Evolutionary conservation across 2,797 vertebrate genomes (phyloP).

Genomic region (Hirundo rustica): DNA sequence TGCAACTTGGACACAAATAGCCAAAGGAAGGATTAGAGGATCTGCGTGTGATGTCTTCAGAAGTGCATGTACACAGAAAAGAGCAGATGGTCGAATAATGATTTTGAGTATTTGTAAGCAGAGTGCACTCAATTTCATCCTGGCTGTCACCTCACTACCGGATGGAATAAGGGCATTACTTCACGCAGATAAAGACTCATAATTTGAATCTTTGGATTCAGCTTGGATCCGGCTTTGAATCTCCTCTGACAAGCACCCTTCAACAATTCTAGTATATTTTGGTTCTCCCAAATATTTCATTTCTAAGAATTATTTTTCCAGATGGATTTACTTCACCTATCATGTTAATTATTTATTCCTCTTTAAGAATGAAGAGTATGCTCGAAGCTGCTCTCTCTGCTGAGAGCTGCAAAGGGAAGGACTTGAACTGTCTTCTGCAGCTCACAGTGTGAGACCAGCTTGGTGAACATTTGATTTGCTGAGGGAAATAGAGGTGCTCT

Average conservation of each 20-base stretch:
- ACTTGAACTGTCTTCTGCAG: background rate
- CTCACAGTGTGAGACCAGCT: background rate
- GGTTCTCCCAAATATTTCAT: background rate
- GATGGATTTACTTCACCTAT: background rate
- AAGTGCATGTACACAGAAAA: background rate
- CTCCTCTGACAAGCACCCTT: background rate
- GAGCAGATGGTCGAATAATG: background rate
- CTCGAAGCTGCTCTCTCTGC: background rate
- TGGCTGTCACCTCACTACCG: background rate
- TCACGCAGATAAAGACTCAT: background rate
- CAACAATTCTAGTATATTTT: background rate
- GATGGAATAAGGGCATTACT: background rate
- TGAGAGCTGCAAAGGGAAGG: background rate
- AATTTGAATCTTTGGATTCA: background rate
- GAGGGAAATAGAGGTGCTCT: background rate
- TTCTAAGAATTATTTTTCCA: background rate
- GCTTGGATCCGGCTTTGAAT: background rate
- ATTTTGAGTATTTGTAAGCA: background rate
- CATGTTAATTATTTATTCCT: background rate
- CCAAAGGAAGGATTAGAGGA: background rate
- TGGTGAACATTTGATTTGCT: slow-evolving; percentile 4
- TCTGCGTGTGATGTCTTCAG: background rate
- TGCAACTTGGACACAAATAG: background rate
- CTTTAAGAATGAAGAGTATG: background rate
- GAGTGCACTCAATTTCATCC: background rate